A percentile compares a stretch with the other conserved stretches of the same genome.
These are phyloP conservation scores for Apis cerana DNA, from an alignment of 1,140 invertebrate genomes.

Conservation along the genomic window DNA sequence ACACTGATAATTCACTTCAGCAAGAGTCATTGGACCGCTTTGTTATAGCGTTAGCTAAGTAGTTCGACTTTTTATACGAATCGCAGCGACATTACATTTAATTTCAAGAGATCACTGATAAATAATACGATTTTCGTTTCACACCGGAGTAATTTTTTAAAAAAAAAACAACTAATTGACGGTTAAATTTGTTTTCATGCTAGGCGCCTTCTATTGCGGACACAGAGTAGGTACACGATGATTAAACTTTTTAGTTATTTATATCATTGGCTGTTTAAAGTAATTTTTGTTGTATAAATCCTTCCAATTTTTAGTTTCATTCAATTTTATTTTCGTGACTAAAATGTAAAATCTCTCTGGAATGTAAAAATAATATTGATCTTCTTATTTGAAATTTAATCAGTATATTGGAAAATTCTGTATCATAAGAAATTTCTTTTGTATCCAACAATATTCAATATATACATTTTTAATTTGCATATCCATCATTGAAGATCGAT, in stretches of 20 bases:
- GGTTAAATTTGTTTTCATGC: conserved; percentile 80
- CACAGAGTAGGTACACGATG: conserved; percentile 81
- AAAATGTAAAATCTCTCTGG: not conserved
- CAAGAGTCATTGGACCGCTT: conserved; percentile 14
- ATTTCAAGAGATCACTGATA: conserved; percentile 44
- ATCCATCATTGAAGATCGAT: not conserved
- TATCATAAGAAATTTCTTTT: conserved; percentile 32
- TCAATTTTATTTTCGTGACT: conserved; percentile 36
- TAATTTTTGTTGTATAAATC: not conserved
- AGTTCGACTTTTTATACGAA: conserved; percentile 49
- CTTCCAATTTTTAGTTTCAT: conserved; percentile 23
- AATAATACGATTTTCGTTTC: conserved; percentile 54
- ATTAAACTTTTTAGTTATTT: conserved; percentile 47
- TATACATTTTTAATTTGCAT: conserved; percentile 1
- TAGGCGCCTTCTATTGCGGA: conserved; percentile 81
- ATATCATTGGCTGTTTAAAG: conserved; percentile 14
- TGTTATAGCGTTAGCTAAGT: conserved; percentile 48
- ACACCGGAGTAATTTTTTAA: conserved; percentile 43
- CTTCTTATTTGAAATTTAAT: not conserved
- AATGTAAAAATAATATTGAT: not conserved
- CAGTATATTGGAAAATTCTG: conserved; percentile 14
- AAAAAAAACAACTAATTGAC: conserved; percentile 69
- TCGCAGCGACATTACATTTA: conserved; percentile 60
- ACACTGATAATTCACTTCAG: conserved; percentile 20
- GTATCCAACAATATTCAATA: conserved; percentile 30